These are phyloP conservation scores for Agapornis canus DNA, from an alignment of 2,797 vertebrate species.

Conservation along the genomic window DNA sequence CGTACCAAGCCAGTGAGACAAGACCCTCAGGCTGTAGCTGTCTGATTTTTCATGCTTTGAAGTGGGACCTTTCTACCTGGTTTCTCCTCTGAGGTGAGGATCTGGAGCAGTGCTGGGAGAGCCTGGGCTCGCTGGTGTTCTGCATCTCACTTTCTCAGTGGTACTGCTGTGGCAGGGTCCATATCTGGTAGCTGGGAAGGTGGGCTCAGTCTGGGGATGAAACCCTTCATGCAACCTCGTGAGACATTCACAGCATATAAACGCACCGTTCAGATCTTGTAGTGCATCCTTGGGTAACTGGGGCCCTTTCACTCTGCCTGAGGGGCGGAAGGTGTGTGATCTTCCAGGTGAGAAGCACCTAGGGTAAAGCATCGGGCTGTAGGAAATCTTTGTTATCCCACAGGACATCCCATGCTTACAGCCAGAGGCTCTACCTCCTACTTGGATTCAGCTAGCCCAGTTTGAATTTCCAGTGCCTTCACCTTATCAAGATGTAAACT, in stretches of 20 bases:
- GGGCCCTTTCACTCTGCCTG: not conserved
- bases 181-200: not conserved
- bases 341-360: not conserved
- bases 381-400: not conserved
- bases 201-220: rapidly evolving
- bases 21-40: not conserved
- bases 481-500: not conserved
- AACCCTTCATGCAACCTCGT: rapidly evolving
- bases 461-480: not conserved
- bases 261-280: not conserved
- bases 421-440: not conserved
- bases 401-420: not conserved
- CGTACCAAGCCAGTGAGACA: rapidly evolving
- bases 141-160: rapidly evolving
- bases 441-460: not conserved
- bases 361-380: not conserved
- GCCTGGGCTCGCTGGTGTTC: not conserved
- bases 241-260: not conserved
- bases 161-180: rapidly evolving
- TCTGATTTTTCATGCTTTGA: not conserved
- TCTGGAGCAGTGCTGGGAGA: not conserved
- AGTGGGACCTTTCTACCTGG: not conserved
- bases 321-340: not conserved
- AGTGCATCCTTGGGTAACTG: not conserved
- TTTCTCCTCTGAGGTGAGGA: not conserved